These are phyloP conservation scores for Ia io DNA, from an alignment of 2,113 vertebrate genomes.

Conservation along the genomic window DNA sequence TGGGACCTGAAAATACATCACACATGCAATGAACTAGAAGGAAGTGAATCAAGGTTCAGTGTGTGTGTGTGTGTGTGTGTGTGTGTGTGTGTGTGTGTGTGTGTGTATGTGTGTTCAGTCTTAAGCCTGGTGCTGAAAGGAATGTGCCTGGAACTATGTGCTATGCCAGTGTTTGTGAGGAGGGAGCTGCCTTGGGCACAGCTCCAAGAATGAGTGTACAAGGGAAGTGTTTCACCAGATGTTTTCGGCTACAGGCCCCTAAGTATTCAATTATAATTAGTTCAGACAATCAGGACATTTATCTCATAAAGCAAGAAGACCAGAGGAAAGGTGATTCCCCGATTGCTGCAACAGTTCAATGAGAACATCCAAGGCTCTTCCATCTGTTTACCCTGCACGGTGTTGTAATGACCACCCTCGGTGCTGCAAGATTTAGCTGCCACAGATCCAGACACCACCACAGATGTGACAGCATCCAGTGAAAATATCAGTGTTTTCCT, in stretches of 20 bases:
- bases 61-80: background rate
- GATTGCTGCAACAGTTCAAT: fast-evolving
- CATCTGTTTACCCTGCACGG: fast-evolving
- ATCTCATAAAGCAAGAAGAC: background rate
- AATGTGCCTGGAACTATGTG: background rate
- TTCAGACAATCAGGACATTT: background rate
- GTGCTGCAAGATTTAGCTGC: background rate
- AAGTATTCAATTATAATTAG: background rate
- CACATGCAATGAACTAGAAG: background rate
- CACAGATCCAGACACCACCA: background rate
- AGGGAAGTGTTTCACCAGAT: no score
- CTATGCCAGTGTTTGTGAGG: background rate
- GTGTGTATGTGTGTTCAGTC: background rate
- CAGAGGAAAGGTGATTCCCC: background rate
- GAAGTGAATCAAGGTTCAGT: background rate
- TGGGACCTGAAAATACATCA: background rate
- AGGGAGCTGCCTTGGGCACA: background rate
- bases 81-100: background rate
- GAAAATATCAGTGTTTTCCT: background rate
- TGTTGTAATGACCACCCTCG: fast-evolving
- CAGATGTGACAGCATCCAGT: no score
- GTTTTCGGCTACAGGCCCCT: background rate
- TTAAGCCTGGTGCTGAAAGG: background rate
- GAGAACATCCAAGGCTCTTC: background rate
- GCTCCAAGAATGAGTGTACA: background rate